Evolutionary conservation across 2,797 vertebrate genomes (phyloP), one percentile per base, ranked within the genome.

Genomic region (Tarsius wallacei): DNA sequence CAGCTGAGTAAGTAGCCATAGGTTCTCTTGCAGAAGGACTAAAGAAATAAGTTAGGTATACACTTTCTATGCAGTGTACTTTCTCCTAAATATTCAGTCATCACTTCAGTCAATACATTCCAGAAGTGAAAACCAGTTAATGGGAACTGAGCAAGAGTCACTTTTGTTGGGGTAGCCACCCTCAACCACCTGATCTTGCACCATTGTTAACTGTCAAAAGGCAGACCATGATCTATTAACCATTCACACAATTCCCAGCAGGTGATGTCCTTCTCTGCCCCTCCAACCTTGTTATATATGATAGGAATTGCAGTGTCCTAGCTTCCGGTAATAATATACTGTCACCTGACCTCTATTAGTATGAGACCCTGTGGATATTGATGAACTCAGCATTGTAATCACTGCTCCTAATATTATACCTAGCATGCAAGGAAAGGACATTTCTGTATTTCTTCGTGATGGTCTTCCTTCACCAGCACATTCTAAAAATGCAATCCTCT

Each of bases 311-410:
- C 12, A 33, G 14, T 8, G 12, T 55, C 70, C 7, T 42, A 33
- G 16, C 5, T 74, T 64, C 57, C 64, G 17, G 19, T 64, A 14
- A 5, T 57, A 86, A 26, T 49, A 16, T 87, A 13, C 10, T 91
- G 15, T 33, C 24, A 13, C 9, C 11, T 87, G 21, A 8, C 26
- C 12, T 64, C 31, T 51, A 11, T 82, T 84, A 55, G 10, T 17
- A 7, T 70, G 36, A 21, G 0, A 4, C 0, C 7, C 42, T 11
- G 14, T 64, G 42, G 4, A 9, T 63, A 22, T 28, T 59, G 42
- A 57, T 17, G 31, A 61, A 36, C 0, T 31, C 16, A 86, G 4
- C 55, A 47, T 10, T 47, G 0, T 14, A 59, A 24, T 91, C 33
- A 78, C 0, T 7, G 15, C 24, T 26, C 5, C 21, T n/a, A 3